phyloP scores from a whole-genome alignment of 1,140 invertebrate species.

The Diabrotica undecimpunctata region DNA sequence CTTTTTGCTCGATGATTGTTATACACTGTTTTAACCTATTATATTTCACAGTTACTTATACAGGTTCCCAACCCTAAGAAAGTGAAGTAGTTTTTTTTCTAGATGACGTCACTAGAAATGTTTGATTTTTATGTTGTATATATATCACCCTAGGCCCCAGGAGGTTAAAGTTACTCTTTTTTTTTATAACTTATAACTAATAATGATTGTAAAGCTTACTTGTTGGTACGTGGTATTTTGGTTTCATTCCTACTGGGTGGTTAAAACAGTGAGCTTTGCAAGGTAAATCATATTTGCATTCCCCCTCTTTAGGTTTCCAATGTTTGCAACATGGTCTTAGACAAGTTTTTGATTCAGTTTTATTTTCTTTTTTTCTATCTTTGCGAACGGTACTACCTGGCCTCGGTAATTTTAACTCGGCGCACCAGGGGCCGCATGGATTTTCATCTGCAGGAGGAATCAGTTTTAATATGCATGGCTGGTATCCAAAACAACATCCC shows the following conservation, averaged over 20 bases:
- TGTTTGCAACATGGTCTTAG: conserved; percentile 41
- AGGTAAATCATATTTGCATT: conserved; percentile 42
- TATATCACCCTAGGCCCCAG: too few species aligned
- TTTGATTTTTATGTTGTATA: too few species aligned
- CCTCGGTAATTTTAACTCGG: background rate
- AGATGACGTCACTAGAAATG: too few species aligned
- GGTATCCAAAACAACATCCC: too few species aligned
- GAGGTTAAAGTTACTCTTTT: too few species aligned
- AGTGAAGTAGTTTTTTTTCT: too few species aligned
- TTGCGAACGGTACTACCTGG: background rate
- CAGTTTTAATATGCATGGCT: background rate
- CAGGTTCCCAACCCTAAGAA: too few species aligned
- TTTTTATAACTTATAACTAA: too few species aligned
- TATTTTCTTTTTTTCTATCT: conserved; percentile 26
- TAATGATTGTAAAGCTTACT: background rate
- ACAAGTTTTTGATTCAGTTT: conserved; percentile 31
- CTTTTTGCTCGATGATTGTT: too few species aligned
- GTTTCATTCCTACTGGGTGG: conserved; percentile 42
- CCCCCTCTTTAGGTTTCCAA: conserved; percentile 40
- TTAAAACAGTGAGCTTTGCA: conserved; percentile 44
- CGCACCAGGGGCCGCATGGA: background rate
- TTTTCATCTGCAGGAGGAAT: background rate
- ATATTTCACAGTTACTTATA: too few species aligned
- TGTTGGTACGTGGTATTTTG: conserved; percentile 16
- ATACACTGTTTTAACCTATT: too few species aligned